Evolutionary conservation across 2,797 vertebrate species (phyloP), one percentile per base, ranked within the genome.

Genomic region (Chaunax sp.): DNA sequence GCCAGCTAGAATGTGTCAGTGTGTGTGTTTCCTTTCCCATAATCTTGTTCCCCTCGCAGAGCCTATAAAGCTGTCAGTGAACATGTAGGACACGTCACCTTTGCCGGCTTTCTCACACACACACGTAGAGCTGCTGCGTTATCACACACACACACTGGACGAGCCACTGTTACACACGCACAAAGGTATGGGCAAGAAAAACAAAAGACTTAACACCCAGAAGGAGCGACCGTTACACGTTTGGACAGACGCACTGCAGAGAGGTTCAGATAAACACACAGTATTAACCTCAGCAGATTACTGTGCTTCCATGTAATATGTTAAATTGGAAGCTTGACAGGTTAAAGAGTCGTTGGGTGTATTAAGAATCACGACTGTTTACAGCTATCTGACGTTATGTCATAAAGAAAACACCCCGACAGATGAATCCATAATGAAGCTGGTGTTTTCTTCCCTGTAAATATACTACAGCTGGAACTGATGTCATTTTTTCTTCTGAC

Each of bases 31-130:
- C 83, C 89, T 93, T 95, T 95, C 92, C 93, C 93, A 94, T 93
- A 92, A 93, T 95, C 93, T 90, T 87, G 93, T 92, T 95, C 89
- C 92, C 93, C 88, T 93, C 73, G 84, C 90, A 87, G 86, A 89
- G 89, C 92, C 92, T 88, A 93, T 95, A 95, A 96, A 97, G 89
- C 94, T 96, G 93, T 95, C 95, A 95, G 85, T 89, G 93, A 92
- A 89, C 90, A 93, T 95, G 93, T 94, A 95, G 91, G 92, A 92
- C 92, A 93, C 89, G 93, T 94, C 95, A 93, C 91, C 92, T 95
- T 94, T 95, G 91, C 90, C 81, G 84, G 75, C 75, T 89, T 93
- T 90, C 90, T 93, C 86, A 75, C 84, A 73, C 84, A 80, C 64
- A 77, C 70, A 28, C 68, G 6, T 23, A 28, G 57, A 54, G 55